phyloP scores from a whole-genome alignment of 2,888 invertebrate genomes.

The Lucinisca nassula region DNA sequence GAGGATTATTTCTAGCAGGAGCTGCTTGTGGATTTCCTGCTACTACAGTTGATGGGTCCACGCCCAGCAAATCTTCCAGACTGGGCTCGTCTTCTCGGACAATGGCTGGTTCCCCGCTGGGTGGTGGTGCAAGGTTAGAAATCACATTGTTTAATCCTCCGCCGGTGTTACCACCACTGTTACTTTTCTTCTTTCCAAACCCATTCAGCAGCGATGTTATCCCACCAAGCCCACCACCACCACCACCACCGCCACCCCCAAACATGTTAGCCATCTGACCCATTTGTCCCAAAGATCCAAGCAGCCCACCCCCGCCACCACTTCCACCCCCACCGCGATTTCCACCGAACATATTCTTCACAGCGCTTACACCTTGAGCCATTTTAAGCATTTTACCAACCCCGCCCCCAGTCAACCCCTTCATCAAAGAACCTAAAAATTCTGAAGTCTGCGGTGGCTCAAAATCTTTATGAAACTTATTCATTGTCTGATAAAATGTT shows the following conservation, averaged over 20 bases:
- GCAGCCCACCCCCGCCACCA: constrained; percentile 32
- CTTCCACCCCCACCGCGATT: neutral
- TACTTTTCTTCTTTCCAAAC: no score
- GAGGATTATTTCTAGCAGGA: constrained; percentile 39
- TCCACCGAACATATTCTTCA: constrained; percentile 21
- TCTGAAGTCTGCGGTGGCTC: constrained; percentile 56
- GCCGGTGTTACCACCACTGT: constrained; percentile 16
- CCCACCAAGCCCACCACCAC: neutral
- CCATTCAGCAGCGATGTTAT: constrained; percentile 2
- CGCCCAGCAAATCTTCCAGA: constrained; percentile 63
- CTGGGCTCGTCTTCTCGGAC: constrained; percentile 47
- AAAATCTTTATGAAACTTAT: constrained; percentile 47
- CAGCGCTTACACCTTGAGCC: neutral
- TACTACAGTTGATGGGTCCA: constrained; percentile 62
- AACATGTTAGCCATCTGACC: constrained; percentile 21
- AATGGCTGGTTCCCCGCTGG: constrained; percentile 39
- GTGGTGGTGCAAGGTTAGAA: constrained; percentile 35
- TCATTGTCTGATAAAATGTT: constrained; percentile 51
- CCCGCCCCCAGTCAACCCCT: constrained; percentile 1
- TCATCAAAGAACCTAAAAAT: constrained; percentile 49
- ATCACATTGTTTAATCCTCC: neutral
- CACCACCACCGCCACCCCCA: constrained; percentile 17
- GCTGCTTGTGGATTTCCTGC: constrained; percentile 43
- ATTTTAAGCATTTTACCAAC: constrained; percentile 36
- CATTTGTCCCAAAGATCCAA: constrained; percentile 29